Conservation (phyloP, 2,888 invertebrate species). For the Ophion ellenae region DNA sequence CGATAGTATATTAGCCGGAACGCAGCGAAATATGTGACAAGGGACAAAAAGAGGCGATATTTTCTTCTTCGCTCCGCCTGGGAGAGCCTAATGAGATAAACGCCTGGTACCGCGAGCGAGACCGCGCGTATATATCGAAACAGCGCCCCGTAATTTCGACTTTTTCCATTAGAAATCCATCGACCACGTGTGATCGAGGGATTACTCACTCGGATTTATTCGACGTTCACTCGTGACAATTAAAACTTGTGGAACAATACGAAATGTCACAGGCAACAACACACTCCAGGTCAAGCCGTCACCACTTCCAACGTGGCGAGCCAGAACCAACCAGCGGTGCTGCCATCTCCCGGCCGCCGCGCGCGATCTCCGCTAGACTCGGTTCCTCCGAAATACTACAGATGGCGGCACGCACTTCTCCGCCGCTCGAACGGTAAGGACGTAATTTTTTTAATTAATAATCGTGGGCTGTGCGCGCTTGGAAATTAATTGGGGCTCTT, state of each 20-base stretch:
- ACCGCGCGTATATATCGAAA: not conserved
- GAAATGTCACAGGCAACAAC: slow-evolving; percentile 65
- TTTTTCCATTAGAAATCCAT: not conserved
- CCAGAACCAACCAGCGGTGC: slow-evolving; percentile 51
- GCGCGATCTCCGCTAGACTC: not conserved
- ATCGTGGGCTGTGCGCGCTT: not conserved
- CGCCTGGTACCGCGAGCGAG: slow-evolving; percentile 19
- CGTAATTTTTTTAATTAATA: not conserved
- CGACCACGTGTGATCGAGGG: not conserved
- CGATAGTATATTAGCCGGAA: not conserved
- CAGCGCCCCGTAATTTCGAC: not conserved
- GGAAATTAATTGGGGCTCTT: no score
- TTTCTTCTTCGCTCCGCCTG: slow-evolving; percentile 15
- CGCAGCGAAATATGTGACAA: not conserved
- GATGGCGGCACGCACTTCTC: slow-evolving; percentile 46
- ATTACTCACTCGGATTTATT: slow-evolving; percentile 52
- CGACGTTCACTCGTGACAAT: slow-evolving; percentile 59
- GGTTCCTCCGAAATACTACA: not conserved
- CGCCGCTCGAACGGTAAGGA: not conserved
- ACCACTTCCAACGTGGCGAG: slow-evolving; percentile 82
- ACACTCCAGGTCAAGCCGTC: slow-evolving; percentile 64
- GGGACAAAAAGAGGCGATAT: slow-evolving; percentile 35
- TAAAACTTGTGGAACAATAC: slow-evolving; percentile 61
- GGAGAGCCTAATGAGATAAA: slow-evolving; percentile 48
- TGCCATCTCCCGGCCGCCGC: slow-evolving; percentile 67